A percentile compares a stretch with the other conserved stretches of the same genome.
Evolutionary conservation across 2,113 vertebrate genomes (phyloP).

Genomic region (Ornithorhynchus anatinus): DNA sequence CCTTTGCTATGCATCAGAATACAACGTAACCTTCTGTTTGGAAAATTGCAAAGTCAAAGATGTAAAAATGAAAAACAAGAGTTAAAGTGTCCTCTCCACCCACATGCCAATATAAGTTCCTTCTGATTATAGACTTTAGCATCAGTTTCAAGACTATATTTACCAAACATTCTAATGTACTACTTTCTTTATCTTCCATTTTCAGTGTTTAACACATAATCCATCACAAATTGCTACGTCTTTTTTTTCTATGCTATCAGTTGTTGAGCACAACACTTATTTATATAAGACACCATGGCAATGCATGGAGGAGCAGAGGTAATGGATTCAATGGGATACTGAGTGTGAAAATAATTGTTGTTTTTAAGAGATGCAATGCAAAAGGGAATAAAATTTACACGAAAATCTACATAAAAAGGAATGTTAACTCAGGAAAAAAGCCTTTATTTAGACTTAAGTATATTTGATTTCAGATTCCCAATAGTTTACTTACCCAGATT

Average conservation of each 20-base stretch:
- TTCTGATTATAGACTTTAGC: conserved; percentile 20
- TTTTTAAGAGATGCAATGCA: background rate
- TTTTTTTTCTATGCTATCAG: conserved; percentile 7
- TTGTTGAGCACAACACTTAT: conserved; percentile 17
- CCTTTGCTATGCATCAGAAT: conserved; percentile 31
- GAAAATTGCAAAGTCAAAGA: conserved; percentile 48
- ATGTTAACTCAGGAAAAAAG: background rate
- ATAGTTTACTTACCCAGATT: background rate
- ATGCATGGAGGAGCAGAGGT: background rate
- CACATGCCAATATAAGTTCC: conserved; percentile 20
- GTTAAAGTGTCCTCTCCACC: conserved; percentile 36
- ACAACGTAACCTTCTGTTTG: conserved; percentile 38
- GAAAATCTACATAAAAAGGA: background rate
- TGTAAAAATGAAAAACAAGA: conserved; percentile 33
- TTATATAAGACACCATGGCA: conserved; percentile 12
- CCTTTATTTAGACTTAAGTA: background rate
- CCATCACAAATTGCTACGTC: conserved; percentile 17
- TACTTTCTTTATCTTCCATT: conserved; percentile 34
- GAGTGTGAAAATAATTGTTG: background rate
- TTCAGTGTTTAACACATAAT: conserved; percentile 22
- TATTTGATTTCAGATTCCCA: background rate
- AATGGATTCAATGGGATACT: background rate
- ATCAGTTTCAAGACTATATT: background rate
- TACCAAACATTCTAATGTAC: conserved; percentile 7
- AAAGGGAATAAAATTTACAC: background rate